These are phyloP conservation scores for silkworm (Bombyx mori) DNA, from an alignment of 1,140 invertebrate species.

Conservation along the genomic window DNA sequence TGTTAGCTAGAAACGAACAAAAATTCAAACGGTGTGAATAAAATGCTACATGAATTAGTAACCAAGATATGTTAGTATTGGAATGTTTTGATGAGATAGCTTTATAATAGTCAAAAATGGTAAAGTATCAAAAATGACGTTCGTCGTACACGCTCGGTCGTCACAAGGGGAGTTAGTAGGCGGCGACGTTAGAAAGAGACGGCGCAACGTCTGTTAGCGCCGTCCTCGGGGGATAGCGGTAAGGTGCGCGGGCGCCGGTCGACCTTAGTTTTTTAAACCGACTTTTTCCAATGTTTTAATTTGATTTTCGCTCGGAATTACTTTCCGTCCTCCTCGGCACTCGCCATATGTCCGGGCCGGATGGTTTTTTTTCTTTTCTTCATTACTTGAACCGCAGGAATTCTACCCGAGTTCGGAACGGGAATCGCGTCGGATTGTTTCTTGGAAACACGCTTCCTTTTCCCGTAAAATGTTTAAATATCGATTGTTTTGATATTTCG, in stretches of 20 bases:
- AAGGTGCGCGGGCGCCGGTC: constrained; percentile 29
- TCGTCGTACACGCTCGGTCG: constrained; percentile 12
- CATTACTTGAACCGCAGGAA: background rate
- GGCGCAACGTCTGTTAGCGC: constrained; percentile 8
- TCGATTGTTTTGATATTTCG: too few relatives aligned
- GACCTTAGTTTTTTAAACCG: constrained; percentile 29
- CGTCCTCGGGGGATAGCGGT: constrained; percentile 31
- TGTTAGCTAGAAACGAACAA: too few relatives aligned
- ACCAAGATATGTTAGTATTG: too few relatives aligned
- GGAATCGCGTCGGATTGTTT: constrained; percentile 4
- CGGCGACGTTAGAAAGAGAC: constrained; percentile 22
- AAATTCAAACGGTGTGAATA: too few relatives aligned
- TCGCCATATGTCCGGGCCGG: background rate
- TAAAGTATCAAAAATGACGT: constrained; percentile 21
- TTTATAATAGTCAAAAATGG: too few relatives aligned
- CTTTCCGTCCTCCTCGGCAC: constrained; percentile 7
- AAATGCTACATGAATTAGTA: too few relatives aligned
- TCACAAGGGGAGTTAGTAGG: constrained; percentile 25
- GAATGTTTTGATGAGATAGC: too few relatives aligned
- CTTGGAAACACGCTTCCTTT: constrained; percentile 10
- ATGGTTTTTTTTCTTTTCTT: constrained; percentile 2
- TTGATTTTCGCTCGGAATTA: constrained; percentile 23
- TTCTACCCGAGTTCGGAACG: constrained; percentile 8
- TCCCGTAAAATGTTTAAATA: constrained; percentile 8
- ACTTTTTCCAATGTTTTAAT: constrained; percentile 23